These are phyloP conservation scores for Hyperoplus lanceolatus DNA, from an alignment of 2,797 vertebrate species.

Conservation along the genomic window DNA sequence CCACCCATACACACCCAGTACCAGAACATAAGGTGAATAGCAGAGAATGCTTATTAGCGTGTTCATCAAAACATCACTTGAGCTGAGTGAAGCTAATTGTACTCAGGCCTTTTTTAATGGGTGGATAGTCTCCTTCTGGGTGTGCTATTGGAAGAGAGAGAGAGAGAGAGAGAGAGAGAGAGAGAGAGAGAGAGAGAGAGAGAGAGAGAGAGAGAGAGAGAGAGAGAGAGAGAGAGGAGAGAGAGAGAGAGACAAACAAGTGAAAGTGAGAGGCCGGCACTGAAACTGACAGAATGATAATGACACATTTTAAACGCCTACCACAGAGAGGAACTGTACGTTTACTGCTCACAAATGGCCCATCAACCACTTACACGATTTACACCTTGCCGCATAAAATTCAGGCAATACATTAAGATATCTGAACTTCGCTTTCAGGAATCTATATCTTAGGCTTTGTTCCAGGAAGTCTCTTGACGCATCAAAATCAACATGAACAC, in stretches of 20 bases:
- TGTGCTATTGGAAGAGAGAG: conserved; percentile 32
- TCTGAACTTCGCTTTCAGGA: conserved; percentile 64
- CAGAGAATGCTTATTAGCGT: conserved; percentile 35
- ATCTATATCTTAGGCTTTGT: conserved; percentile 48
- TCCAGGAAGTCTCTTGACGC: conserved; percentile 59
- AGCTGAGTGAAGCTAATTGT: conserved; percentile 46
- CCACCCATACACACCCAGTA: conserved; percentile 15
- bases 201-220: conserved; percentile 3
- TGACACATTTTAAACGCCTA: conserved; percentile 42
- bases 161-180: conserved; percentile 3
- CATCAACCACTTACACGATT: conserved; percentile 46
- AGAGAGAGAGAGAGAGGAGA: conserved; percentile 2
- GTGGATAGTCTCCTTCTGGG: conserved; percentile 23
- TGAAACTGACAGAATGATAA: conserved; percentile 26
- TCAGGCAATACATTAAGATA: conserved; percentile 61
- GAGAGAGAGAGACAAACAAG: not conserved
- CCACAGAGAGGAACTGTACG: conserved; percentile 29
- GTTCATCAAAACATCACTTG: conserved; percentile 49
- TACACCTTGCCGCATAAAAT: conserved; percentile 60
- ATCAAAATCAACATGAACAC: conserved; percentile 55
- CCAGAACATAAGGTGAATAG: conserved; percentile 33
- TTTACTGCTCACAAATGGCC: conserved; percentile 61
- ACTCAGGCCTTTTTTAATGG: conserved; percentile 29
- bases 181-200: not conserved
- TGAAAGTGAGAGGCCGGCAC: not conserved